phyloP scores from a whole-genome alignment of 2,113 vertebrate genomes.

The Corvus hawaiiensis region DNA sequence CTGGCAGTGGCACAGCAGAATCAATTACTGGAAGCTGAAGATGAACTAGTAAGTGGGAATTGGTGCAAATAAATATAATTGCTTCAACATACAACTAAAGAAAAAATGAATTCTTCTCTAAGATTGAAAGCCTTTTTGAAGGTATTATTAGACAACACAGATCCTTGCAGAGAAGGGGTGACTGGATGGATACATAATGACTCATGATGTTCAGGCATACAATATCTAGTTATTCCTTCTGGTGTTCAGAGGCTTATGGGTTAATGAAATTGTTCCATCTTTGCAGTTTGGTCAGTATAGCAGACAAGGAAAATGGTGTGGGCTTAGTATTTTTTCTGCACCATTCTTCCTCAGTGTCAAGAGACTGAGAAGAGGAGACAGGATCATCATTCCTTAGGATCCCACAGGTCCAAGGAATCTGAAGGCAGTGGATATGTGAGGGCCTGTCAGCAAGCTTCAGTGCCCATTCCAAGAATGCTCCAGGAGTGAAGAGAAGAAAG shows the following conservation, averaged over 20 bases:
- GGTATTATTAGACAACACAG: background rate
- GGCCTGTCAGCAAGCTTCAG: slow-evolving; percentile 9
- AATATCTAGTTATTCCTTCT: background rate
- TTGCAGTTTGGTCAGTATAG: slow-evolving; percentile 14
- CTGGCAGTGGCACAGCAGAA: background rate
- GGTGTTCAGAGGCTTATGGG: background rate
- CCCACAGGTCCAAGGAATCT: slow-evolving; percentile 19
- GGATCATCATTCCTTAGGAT: slow-evolving; percentile 41
- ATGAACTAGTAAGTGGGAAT: background rate
- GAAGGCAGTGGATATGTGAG: slow-evolving; percentile 30
- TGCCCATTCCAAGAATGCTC: background rate
- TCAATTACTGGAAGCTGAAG: background rate
- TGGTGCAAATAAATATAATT: background rate
- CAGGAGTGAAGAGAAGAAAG: background rate
- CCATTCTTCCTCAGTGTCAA: slow-evolving; percentile 55
- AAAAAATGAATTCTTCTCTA: background rate
- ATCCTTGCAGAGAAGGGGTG: background rate
- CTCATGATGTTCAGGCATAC: background rate
- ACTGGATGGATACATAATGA: background rate
- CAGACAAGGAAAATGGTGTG: slow-evolving; percentile 11
- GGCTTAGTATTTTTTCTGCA: slow-evolving; percentile 51
- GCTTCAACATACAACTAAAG: background rate
- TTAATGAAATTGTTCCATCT: slow-evolving; percentile 8
- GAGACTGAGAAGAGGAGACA: slow-evolving; percentile 56
- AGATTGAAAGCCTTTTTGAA: background rate